Base-by-base conservation (phyloP, 2,113 vertebrate genomes). In the Hippoglossus stenolepis region DNA sequence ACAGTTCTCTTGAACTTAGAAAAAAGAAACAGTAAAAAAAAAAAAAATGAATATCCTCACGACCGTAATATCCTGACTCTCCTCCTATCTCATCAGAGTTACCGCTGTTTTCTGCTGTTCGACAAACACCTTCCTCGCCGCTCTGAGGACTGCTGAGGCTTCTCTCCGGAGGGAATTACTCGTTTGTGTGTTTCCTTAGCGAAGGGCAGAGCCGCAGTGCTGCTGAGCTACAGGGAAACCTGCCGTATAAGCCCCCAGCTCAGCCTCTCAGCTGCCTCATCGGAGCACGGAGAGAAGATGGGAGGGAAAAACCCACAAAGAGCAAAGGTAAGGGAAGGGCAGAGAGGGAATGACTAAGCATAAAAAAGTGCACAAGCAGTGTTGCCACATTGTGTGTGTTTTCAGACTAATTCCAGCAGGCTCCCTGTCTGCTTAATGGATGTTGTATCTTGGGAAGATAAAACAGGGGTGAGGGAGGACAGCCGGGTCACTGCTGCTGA, bases 141-240 rank as follows among this genome's bases (percentile, higher is more conserved):
- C 71, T 72, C 62, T 45, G 75, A 82, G 47, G 20, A 49, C 47
- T 70, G 83, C 86, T 76, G 81, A 87, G 79, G 65, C 85, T 57
- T 74, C 75, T 75, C 78, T 79, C 84, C 15, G 65, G 75, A 68
- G 87, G 73, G 58, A 73, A 76, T 11, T 51, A 80, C 62, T 86
- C 8, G 4, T 79, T 76, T 82, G 71, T 82, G 71, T 65, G 82
- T 65, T 86, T 87, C 89, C 90, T 91, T 57, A 75, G 83, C 75
- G 60, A 75, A 92, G 87, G 90, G 80, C 90, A 88, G 85, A 68
- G 49, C 65, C 61, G 7, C 69, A 38, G 21, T 53, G 78, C 73
- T 89, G 86, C 91, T 80, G 88, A 91, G 87, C 84, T 77, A 73
- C 65, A 80, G 82, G 85, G 80, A 85, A 87, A 84, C 40, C 75